Evolutionary conservation across 2,113 vertebrate genomes (phyloP).

Genomic region (Alligator sinensis): DNA sequence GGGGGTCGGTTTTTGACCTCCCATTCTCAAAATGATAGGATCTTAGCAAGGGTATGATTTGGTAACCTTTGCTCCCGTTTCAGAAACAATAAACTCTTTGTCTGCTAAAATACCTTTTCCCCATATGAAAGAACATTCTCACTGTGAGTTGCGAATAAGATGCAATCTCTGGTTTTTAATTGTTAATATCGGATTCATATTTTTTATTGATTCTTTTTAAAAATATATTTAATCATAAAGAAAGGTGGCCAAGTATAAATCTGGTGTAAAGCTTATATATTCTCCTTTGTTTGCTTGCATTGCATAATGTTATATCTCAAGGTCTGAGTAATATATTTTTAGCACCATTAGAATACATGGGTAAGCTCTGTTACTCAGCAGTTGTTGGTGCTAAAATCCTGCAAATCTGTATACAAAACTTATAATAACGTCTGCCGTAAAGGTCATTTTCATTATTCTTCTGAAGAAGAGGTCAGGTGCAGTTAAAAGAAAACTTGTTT

Average conservation of each 20-base stretch:
- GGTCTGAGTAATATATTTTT: neutral
- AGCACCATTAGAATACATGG: neutral
- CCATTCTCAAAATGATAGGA: neutral
- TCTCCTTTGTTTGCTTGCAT: neutral
- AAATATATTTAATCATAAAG: neutral
- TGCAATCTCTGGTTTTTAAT: neutral
- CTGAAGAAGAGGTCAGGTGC: neutral
- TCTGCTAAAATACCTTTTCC: neutral
- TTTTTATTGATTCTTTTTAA: neutral
- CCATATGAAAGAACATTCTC: neutral
- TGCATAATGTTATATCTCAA: neutral
- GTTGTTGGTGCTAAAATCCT: neutral
- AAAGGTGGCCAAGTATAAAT: neutral
- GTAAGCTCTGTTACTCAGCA: neutral
- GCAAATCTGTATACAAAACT: neutral
- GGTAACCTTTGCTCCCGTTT: neutral
- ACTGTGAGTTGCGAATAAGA: neutral
- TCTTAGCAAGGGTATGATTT: accelerated
- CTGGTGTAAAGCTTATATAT: neutral
- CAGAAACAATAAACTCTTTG: neutral
- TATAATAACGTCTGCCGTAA: neutral
- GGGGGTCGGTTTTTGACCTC: neutral
- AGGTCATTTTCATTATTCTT: neutral
- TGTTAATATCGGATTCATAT: neutral
- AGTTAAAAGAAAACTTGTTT: neutral